Base-by-base conservation (phyloP, 2,888 invertebrate genomes). In the Leucania comma region DNA sequence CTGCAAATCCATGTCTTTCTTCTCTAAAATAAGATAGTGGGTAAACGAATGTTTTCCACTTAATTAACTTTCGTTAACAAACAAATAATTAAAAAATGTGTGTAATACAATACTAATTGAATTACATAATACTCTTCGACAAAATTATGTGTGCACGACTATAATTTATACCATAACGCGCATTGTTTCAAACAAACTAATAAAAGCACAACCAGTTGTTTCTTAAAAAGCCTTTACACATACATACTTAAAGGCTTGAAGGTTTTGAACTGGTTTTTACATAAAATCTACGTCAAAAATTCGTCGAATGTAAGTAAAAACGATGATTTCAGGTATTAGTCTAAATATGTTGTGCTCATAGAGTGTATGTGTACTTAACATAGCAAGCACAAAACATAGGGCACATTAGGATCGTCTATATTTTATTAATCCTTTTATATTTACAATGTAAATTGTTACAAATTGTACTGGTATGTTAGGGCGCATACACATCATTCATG, bases 21-120 rank as follows among this genome's bases (percentile, higher is more conserved):
- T 46, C 46, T 46, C 2, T 14, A 51, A 14, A 24, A 51, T 24
- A 14, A 51, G 17, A 51, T 51, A 24, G 51, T 12, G 29, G 20
- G 22, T 14, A 38, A 50, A 32, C 46, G 9, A 48, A 48, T 38
- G 38, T n/a, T n/a, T 6, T n/a, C 2, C 26, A 24, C 10, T 32
- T 61, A 46, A 62, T 53, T 26, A 6, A 63, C n/a, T 22, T 46
- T 26, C 35, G 26, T 74, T 48, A 63, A 29, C 35, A 62, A 70
- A 68, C 32, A 24, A 29, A 26, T 6, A 20, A 1, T 9, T 0
- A 5, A 29, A n/a, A 46, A 53, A 32, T 20, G 1, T 29, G 14
- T 29, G 1, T 1, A 68, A n/a, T 0, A 26, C 32, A 46, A 35
- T 42, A 1, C 17, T 9, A 6, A 14, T 46, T n/a, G 1, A 22